These are phyloP conservation scores for Rattus rattus DNA, from an alignment of 2,113 vertebrate species.

Conservation along the genomic window DNA sequence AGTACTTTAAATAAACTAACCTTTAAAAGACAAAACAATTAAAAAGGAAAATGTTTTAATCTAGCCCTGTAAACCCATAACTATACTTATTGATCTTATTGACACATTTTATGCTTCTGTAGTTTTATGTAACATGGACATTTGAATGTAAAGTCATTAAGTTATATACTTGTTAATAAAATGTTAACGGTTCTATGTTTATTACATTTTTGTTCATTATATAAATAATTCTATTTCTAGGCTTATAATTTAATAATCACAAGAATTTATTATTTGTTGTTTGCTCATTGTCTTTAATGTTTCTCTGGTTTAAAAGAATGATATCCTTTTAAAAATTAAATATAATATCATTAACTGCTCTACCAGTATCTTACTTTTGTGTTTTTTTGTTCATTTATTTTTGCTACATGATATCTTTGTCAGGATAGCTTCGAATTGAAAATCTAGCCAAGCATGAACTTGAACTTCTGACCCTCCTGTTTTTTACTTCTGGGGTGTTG, in stretches of 20 bases:
- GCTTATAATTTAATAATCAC: conserved; percentile 36
- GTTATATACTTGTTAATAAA: background rate
- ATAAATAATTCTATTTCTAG: background rate
- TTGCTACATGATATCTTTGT: background rate
- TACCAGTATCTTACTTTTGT: background rate
- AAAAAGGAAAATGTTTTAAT: conserved; percentile 15
- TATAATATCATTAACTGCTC: background rate
- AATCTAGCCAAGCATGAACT: background rate
- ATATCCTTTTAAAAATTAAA: conserved; percentile 14
- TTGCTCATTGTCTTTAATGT: background rate
- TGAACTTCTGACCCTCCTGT: background rate
- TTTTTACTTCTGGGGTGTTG: background rate
- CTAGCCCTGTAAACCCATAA: background rate
- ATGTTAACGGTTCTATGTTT: background rate
- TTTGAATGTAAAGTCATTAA: conserved; percentile 31
- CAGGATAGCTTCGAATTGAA: background rate
- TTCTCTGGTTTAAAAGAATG: conserved; percentile 37
- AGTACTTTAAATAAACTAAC: conserved; percentile 25
- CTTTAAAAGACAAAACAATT: conserved; percentile 31
- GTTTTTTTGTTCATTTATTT: background rate
- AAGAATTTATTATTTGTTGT: background rate
- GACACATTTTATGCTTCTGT: conserved; percentile 1
- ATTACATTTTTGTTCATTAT: conserved; percentile 16
- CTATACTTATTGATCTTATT: background rate
- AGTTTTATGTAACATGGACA: background rate